A percentile compares a stretch with the other conserved stretches of the same genome.
These are phyloP conservation scores for Cebuella pygmaea DNA, from an alignment of 2,797 vertebrate genomes.

Conservation along the genomic window DNA sequence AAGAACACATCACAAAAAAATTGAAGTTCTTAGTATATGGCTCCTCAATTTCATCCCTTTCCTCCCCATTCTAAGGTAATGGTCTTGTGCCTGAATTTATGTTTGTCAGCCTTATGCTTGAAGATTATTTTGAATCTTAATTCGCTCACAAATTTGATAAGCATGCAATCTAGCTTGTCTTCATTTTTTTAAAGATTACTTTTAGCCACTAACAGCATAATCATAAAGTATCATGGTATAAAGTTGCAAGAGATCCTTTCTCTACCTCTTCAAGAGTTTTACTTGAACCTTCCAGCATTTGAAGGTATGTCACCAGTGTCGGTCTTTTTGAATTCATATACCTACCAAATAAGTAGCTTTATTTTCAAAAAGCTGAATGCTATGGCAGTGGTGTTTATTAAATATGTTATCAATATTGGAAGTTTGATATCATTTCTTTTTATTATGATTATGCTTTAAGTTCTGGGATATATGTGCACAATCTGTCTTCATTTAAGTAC, in stretches of 20 bases:
- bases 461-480: background rate
- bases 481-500: constrained; percentile 33
- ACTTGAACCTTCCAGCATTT: background rate
- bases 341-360: background rate
- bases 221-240: background rate
- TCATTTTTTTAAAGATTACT: background rate
- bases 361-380: background rate
- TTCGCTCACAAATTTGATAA: constrained; percentile 16
- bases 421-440: background rate
- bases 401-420: background rate
- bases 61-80: background rate
- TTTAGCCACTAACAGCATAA: background rate
- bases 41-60: background rate
- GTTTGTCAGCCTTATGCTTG: background rate
- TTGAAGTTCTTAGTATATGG: background rate
- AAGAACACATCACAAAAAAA: constrained; percentile 43
- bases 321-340: background rate
- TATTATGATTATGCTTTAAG: too few relatives aligned
- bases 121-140: constrained; percentile 31
- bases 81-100: background rate
- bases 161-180: background rate
- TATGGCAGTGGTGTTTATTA: background rate
- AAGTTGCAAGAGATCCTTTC: background rate
- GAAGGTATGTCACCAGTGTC: background rate
- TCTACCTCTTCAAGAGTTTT: background rate